A percentile compares a stretch with the other conserved stretches of the same genome.
Evolutionary conservation across 2,113 vertebrate species (phyloP).

Genomic region (Scortum barcoo): DNA sequence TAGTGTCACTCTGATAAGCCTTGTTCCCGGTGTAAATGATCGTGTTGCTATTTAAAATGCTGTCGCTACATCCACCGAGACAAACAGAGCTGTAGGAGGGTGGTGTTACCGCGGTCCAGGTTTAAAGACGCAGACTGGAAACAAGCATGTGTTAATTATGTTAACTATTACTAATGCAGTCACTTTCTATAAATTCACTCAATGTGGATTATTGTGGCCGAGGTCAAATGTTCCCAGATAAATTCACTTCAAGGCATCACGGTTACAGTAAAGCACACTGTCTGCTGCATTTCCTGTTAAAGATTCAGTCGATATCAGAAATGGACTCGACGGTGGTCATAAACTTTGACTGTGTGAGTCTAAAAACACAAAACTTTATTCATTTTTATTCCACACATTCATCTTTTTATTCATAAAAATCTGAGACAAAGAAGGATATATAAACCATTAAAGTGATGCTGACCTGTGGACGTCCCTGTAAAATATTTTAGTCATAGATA

Average conservation of each 20-base stretch:
- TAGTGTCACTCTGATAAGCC: conserved; percentile 37
- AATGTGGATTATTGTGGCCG: neutral
- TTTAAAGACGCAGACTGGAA: neutral
- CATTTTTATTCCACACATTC: no score
- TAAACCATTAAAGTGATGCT: no score
- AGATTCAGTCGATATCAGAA: neutral
- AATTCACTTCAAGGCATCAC: neutral
- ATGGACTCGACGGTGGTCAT: neutral
- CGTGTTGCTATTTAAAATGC: conserved; percentile 23
- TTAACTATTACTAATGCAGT: neutral
- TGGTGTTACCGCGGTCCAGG: neutral
- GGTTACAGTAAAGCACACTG: neutral
- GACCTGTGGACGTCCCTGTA: no score
- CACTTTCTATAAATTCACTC: neutral
- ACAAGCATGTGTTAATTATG: neutral
- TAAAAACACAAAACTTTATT: no score
- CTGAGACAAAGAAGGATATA: no score
- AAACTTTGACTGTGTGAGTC: neutral
- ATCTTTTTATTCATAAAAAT: no score
- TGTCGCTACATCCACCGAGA: conserved; percentile 5
- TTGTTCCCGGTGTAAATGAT: conserved; percentile 40
- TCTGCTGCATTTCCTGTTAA: neutral
- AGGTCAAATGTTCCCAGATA: neutral
- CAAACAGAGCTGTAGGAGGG: neutral
- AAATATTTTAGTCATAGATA: no score